Evolutionary conservation across 2,113 vertebrate species (phyloP).

Genomic region (Tretioscincus oriximinensis): DNA sequence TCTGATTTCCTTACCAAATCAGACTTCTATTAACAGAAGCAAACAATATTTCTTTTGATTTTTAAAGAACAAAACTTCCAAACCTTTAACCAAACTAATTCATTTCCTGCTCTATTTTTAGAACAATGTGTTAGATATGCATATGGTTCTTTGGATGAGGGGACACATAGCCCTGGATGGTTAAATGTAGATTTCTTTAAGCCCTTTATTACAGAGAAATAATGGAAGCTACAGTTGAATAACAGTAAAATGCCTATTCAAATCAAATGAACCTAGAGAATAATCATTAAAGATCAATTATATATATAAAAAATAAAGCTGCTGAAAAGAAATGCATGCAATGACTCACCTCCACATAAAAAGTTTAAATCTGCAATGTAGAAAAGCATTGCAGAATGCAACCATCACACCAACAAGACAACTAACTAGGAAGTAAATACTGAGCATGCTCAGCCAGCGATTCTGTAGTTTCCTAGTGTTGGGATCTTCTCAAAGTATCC

Average conservation of each 20-base stretch:
- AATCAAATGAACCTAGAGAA: neutral
- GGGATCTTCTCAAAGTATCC: too few relatives aligned
- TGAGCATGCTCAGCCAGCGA: too few relatives aligned
- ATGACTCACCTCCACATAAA: neutral
- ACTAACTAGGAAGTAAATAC: too few relatives aligned
- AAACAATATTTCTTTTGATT: neutral
- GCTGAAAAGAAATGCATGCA: neutral
- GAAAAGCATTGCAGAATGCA: too few relatives aligned
- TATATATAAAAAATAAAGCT: neutral
- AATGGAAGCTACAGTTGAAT: neutral
- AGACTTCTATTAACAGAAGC: neutral
- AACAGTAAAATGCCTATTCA: neutral
- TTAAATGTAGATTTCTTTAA: slow-evolving; percentile 3
- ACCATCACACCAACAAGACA: too few relatives aligned
- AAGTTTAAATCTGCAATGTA: too few relatives aligned
- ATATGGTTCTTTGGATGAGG: neutral
- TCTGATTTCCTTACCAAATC: neutral
- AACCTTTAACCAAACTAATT: neutral
- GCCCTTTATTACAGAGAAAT: neutral
- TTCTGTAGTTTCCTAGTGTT: too few relatives aligned
- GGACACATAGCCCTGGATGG: neutral
- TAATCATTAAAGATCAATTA: neutral
- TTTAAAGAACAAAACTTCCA: neutral
- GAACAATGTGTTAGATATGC: slow-evolving; percentile 5
- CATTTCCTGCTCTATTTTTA: neutral